Conservation (phyloP, 2,797 vertebrate species). For the Myotis daubentonii region DNA sequence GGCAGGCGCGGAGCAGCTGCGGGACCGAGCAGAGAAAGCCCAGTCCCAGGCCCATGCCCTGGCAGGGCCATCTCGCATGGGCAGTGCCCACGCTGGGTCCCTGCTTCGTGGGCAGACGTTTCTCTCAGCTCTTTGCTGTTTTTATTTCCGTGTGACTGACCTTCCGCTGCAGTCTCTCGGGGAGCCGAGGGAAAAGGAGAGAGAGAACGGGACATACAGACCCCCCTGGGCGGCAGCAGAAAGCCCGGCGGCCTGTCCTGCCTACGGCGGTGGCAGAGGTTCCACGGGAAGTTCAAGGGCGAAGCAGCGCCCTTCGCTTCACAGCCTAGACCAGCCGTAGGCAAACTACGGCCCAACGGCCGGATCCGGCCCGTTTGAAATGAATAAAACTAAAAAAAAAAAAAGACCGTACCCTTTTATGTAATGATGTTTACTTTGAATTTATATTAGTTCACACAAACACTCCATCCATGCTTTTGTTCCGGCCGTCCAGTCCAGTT, state of each 20-base stretch:
- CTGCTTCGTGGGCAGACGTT: neutral
- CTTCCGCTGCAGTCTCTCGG: neutral
- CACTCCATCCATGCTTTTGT: too few species aligned
- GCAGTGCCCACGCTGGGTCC: too few species aligned
- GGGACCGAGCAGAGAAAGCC: neutral
- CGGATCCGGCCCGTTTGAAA: too few species aligned
- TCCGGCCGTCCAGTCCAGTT: too few species aligned
- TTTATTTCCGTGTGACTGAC: neutral
- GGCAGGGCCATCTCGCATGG: too few species aligned
- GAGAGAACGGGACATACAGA: neutral
- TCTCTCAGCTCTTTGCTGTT: neutral
- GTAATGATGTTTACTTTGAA: too few species aligned
- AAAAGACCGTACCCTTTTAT: too few species aligned
- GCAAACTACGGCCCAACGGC: too few species aligned
- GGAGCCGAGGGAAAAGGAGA: neutral
- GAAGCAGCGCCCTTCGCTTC: neutral
- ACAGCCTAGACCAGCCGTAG: too few species aligned
- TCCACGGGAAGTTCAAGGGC: neutral
- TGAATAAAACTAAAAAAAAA: too few species aligned
- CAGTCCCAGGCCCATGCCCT: neutral
- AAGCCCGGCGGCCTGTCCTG: neutral
- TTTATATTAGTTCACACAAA: too few species aligned
- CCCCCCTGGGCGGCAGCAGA: neutral
- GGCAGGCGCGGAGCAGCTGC: too few species aligned
- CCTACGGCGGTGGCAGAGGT: neutral